Percentiles rank a stretch among this genome's conserved stretches.
Conservation (phyloP, 2,797 vertebrate genomes). For the Euphonia xanthogaster region DNA sequence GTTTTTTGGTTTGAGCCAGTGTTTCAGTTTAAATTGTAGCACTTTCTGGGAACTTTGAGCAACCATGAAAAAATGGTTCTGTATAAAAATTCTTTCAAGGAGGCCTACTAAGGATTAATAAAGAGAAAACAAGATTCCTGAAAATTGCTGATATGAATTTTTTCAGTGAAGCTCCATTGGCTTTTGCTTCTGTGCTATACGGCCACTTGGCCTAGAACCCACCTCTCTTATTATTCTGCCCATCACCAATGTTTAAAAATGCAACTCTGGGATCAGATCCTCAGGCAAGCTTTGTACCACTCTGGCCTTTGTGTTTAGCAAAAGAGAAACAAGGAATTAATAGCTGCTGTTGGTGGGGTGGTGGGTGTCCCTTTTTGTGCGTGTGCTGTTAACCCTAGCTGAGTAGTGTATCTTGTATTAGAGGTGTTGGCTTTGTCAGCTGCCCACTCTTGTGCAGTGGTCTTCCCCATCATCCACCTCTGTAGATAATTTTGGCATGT, state of each 20-base stretch:
- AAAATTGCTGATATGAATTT: not conserved
- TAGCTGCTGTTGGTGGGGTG: not conserved
- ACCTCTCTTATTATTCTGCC: not conserved
- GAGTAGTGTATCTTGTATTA: rapidly evolving
- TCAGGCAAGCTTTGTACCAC: not conserved
- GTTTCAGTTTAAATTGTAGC: not conserved
- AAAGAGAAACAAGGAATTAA: not conserved
- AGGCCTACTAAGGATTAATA: not conserved
- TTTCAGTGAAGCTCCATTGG: not conserved
- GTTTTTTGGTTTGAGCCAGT: not conserved
- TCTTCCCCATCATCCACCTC: rapidly evolving
- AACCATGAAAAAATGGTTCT: not conserved
- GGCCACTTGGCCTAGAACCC: not conserved
- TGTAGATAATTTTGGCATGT: not conserved
- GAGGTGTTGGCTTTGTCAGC: not conserved
- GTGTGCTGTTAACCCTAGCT: rapidly evolving
- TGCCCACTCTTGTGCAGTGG: rapidly evolving
- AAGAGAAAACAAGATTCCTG: not conserved
- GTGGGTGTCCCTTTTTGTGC: not conserved
- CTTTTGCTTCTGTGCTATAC: not conserved
- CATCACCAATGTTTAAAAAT: not conserved
- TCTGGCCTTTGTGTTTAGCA: not conserved
- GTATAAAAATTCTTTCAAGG: not conserved
- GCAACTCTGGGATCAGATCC: not conserved
- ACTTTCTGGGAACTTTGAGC: not conserved